Conservation (phyloP, 2,113 vertebrate species). For the Tupaia tana region DNA sequence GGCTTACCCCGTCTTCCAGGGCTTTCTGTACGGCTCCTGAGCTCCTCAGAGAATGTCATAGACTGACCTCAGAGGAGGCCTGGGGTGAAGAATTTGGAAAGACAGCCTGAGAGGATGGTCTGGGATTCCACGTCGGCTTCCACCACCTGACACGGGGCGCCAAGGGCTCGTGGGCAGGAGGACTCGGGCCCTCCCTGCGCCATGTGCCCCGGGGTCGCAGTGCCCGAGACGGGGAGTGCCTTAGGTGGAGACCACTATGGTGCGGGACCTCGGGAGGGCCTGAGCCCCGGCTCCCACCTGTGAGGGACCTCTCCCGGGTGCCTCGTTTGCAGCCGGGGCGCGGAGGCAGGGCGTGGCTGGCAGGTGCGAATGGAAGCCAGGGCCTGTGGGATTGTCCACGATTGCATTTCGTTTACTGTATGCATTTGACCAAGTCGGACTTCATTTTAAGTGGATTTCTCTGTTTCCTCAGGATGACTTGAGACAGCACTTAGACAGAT, state of each 20-base stretch:
- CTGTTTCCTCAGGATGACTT: conserved; percentile 82
- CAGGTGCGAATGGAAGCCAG: neutral
- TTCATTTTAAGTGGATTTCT: neutral
- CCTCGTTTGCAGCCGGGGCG: no score
- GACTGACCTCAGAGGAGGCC: neutral
- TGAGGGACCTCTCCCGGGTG: no score
- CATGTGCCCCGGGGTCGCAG: no score
- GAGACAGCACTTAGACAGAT: conserved; percentile 85
- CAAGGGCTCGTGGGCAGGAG: neutral
- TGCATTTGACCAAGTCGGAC: neutral
- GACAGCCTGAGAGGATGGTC: neutral
- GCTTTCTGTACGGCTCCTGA: neutral
- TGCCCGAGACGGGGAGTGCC: neutral
- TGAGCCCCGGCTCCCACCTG: neutral
- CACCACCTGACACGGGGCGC: neutral
- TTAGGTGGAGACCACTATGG: neutral
- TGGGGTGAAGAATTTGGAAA: neutral
- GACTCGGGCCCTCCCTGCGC: neutral
- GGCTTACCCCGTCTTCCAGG: no score
- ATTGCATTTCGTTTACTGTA: neutral
- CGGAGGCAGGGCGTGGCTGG: no score
- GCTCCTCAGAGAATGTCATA: accelerated
- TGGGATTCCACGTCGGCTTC: neutral
- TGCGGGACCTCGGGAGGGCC: neutral
- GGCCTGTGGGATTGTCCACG: neutral